These are phyloP conservation scores for Brenthis hecate DNA, from an alignment of 2,888 invertebrate genomes.

Conservation along the genomic window DNA sequence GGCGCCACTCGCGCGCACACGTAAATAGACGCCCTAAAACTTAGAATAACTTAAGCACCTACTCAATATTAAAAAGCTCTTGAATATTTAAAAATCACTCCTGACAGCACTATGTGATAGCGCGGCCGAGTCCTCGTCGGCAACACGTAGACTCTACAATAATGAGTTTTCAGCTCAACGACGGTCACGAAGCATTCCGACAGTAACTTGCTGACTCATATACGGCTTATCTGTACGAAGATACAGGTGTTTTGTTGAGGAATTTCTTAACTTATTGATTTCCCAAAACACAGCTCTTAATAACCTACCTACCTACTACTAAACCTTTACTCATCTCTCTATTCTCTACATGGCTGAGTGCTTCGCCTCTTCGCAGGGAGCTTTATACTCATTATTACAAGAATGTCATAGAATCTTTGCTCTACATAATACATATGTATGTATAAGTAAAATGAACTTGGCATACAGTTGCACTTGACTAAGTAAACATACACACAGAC, in stretches of 20 bases:
- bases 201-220: constrained; percentile 64
- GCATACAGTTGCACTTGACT: too few species aligned
- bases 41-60: too few species aligned
- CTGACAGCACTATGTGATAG: not conserved
- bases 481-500: too few species aligned
- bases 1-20: constrained; percentile 2
- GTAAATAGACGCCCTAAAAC: not conserved
- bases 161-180: constrained; percentile 68
- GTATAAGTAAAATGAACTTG: too few species aligned
- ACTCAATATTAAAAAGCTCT: too few species aligned
- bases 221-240: constrained; percentile 40
- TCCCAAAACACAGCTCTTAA: not conserved
- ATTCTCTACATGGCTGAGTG: too few species aligned
- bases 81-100: too few species aligned
- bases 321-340: too few species aligned
- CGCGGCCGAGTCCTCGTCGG: constrained; percentile 43
- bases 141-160: constrained; percentile 53
- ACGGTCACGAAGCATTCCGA: constrained; percentile 70
- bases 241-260: constrained; percentile 64
- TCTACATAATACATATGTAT: too few species aligned
- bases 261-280: constrained; percentile 50
- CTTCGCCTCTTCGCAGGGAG: too few species aligned
- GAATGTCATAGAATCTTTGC: too few species aligned
- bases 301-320: not conserved
- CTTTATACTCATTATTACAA: too few species aligned